phyloP scores from a whole-genome alignment of 2,797 vertebrate genomes.

The Meda fulgida region DNA sequence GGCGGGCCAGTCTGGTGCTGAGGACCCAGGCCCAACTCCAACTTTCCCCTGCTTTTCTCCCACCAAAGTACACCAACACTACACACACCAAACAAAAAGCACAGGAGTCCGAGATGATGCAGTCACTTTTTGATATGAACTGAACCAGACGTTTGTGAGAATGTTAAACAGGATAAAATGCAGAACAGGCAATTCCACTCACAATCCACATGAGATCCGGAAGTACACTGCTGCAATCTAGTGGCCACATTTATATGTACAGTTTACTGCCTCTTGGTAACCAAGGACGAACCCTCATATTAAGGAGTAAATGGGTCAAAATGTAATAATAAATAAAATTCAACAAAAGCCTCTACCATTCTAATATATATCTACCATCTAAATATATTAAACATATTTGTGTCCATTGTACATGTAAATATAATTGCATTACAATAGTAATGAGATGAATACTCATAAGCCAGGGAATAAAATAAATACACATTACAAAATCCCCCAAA shows the following conservation, averaged over 20 bases:
- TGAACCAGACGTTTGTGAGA: background rate
- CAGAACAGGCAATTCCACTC: background rate
- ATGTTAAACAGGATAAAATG: background rate
- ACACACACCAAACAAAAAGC: constrained; percentile 15
- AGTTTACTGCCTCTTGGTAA: background rate
- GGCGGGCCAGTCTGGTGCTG: constrained; percentile 91
- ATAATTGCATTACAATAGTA: background rate
- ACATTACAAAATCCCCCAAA: background rate
- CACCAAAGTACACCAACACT: constrained; percentile 97
- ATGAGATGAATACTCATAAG: background rate
- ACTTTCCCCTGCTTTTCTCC: constrained; percentile 91
- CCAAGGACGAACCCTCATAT: background rate
- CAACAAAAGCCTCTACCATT: background rate
- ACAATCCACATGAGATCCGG: background rate
- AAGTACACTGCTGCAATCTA: constrained; percentile 64
- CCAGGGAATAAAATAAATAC: too few species aligned
- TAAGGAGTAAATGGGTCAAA: background rate
- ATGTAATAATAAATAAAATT: background rate
- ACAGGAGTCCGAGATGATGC: background rate
- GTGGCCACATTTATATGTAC: constrained; percentile 51
- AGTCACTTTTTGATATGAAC: background rate
- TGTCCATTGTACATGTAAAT: background rate
- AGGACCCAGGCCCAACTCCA: constrained; percentile 98
- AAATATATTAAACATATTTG: background rate
- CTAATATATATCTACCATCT: too few species aligned